These are phyloP conservation scores for Tetramorium bicarinatum DNA, from an alignment of 2,888 invertebrate genomes.

Conservation along the genomic window DNA sequence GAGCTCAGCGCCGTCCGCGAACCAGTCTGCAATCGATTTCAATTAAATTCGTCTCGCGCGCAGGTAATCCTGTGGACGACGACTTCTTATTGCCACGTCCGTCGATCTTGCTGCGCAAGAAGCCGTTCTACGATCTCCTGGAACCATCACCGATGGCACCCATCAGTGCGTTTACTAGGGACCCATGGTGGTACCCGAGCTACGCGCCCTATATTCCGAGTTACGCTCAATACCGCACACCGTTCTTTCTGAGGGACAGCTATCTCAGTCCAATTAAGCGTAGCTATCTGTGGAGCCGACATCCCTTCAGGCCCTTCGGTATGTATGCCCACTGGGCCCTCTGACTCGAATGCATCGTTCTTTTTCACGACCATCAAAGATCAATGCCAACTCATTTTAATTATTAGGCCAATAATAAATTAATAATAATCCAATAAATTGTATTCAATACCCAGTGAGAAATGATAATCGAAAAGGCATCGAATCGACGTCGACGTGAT, in stretches of 20 bases:
- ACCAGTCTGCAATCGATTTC: conserved; percentile 37
- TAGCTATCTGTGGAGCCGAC: conserved; percentile 96
- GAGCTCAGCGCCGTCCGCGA: conserved; percentile 7
- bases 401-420: neutral
- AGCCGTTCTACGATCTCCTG: conserved; percentile 90
- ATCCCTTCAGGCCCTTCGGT: conserved; percentile 96
- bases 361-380: neutral
- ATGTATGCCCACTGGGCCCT: conserved; percentile 87
- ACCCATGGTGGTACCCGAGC: conserved; percentile 96
- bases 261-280: conserved; percentile 97
- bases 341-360: neutral
- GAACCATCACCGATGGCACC: conserved; percentile 93
- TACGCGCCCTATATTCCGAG: conserved; percentile 91
- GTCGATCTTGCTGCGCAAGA: conserved; percentile 86
- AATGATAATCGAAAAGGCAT: no score
- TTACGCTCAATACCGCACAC: conserved; percentile 90
- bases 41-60: conserved; percentile 30
- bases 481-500: no score
- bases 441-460: no score
- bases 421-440: neutral
- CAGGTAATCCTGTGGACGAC: conserved; percentile 80
- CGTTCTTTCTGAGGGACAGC: conserved; percentile 94
- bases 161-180: conserved; percentile 93
- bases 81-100: conserved; percentile 79
- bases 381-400: conserved; percentile 18